phyloP scores from a whole-genome alignment of 2,797 vertebrate genomes.

The Gallinago solitaria region DNA sequence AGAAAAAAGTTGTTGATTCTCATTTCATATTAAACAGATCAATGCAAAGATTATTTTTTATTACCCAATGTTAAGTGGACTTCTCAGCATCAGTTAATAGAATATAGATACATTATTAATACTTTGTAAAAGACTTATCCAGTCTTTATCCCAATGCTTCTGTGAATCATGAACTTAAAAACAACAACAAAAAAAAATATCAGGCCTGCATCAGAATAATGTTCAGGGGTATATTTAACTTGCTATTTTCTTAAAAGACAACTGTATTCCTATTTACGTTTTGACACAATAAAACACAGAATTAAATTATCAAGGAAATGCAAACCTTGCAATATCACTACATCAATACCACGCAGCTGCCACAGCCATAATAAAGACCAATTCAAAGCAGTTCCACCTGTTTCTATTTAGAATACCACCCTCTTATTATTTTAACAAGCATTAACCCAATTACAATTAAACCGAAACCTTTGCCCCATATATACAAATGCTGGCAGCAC shows the following conservation, averaged over 20 bases:
- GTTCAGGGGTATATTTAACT: background rate
- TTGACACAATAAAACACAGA: background rate
- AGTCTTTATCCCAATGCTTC: background rate
- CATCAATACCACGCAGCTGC: background rate
- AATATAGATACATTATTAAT: background rate
- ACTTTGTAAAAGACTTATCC: background rate
- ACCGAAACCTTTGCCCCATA: background rate
- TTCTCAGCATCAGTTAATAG: background rate
- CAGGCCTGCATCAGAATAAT: background rate
- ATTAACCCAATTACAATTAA: background rate
- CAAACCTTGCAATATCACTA: background rate
- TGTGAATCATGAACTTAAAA: background rate
- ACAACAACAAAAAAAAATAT: background rate
- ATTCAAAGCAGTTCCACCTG: background rate
- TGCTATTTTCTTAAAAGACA: background rate
- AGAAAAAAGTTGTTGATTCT: background rate
- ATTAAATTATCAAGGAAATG: background rate
- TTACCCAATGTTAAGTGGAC: background rate
- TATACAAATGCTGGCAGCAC: background rate
- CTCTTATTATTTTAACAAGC: background rate
- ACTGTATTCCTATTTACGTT: background rate
- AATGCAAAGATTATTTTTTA: background rate
- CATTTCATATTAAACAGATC: background rate
- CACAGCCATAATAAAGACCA: background rate
- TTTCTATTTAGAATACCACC: background rate